Percentiles rank a stretch among this genome's conserved stretches.
Conservation (phyloP, 2,797 vertebrate genomes). For the Momotus momota region DNA sequence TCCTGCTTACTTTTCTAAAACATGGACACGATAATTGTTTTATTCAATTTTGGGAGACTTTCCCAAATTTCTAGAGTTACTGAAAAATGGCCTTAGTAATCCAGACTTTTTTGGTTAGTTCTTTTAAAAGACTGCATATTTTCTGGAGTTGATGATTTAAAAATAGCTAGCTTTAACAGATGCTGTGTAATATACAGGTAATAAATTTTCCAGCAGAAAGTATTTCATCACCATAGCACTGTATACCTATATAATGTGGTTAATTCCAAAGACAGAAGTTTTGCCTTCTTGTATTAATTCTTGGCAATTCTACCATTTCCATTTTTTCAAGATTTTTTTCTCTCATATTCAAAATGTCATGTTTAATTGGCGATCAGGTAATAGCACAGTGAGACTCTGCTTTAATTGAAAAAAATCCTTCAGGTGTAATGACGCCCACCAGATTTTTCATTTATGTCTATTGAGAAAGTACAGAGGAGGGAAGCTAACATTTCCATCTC, state of each 20-base stretch:
- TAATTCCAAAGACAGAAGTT: neutral
- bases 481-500: neutral
- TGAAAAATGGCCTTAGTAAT: neutral
- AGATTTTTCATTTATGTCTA: neutral
- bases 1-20: neutral
- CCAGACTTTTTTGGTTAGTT: neutral
- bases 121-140: neutral
- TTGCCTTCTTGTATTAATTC: neutral
- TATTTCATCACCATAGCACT: neutral
- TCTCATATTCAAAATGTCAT: neutral
- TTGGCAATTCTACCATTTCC: neutral
- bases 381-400: neutral
- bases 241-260: neutral
- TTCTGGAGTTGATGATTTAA: neutral
- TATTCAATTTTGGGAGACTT: neutral
- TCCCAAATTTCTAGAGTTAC: neutral
- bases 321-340: neutral
- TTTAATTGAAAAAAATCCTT: neutral
- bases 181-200: neutral
- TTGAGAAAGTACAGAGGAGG: neutral
- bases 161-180: neutral
- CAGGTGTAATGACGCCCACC: neutral
- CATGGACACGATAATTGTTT: neutral
- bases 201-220: neutral
- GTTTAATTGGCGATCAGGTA: fast-evolving